Conservation (phyloP, 2,888 invertebrate genomes). For the Hesperia comma region DNA sequence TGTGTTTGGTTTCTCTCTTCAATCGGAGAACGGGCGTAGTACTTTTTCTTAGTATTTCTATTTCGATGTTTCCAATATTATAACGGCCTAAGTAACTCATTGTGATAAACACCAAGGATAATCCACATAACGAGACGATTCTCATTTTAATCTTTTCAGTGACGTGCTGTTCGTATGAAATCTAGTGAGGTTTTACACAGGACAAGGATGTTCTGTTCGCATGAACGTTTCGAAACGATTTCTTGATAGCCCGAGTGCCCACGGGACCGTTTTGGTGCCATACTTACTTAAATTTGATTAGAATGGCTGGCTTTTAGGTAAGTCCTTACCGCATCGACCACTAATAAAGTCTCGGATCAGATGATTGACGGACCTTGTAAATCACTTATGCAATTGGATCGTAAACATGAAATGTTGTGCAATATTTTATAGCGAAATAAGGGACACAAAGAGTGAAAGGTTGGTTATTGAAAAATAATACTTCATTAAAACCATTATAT, state of each 20-base stretch:
- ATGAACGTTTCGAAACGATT: slow-evolving; percentile 55
- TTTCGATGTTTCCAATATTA: slow-evolving; percentile 40
- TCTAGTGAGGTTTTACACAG: slow-evolving; percentile 58
- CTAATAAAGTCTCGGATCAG: slow-evolving; percentile 66
- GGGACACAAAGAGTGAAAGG: too few species aligned
- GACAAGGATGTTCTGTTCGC: slow-evolving; percentile 51
- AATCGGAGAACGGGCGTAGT: slow-evolving; percentile 6
- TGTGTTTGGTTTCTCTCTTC: slow-evolving; percentile 27
- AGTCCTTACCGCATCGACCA: slow-evolving; percentile 59
- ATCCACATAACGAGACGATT: slow-evolving; percentile 49
- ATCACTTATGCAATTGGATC: slow-evolving; percentile 46
- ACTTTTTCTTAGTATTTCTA: slow-evolving; percentile 6
- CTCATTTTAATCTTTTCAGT: slow-evolving; percentile 56
- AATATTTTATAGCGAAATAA: not conserved
- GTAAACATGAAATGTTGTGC: not conserved
- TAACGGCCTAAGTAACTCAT: slow-evolving; percentile 54
- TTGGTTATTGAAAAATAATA: too few species aligned
- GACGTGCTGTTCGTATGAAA: slow-evolving; percentile 64
- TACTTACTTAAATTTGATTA: slow-evolving; percentile 73
- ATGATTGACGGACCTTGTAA: slow-evolving; percentile 61
- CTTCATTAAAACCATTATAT: too few species aligned
- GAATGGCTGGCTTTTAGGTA: slow-evolving; percentile 69
- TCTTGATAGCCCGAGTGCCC: slow-evolving; percentile 56
- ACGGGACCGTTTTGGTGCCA: slow-evolving; percentile 64
- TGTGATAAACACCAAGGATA: slow-evolving; percentile 50